Evolutionary conservation across 2,888 invertebrate species (phyloP), one percentile per base, ranked within the genome.

Genomic region (Disparrhopalites patrizii): DNA sequence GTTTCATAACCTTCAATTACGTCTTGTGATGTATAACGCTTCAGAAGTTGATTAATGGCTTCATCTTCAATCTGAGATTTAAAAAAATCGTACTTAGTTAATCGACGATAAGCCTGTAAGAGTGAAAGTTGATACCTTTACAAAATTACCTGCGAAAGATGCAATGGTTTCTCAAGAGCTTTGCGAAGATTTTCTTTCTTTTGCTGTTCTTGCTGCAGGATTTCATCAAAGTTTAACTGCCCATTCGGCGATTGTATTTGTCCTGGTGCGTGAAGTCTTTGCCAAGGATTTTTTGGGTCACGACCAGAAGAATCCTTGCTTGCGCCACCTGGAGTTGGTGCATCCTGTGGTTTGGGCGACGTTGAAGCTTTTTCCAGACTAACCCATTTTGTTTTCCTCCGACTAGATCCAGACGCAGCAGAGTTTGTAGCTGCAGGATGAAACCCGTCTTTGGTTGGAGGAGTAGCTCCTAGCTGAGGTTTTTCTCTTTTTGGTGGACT

Each of bases 41-140:
- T 81, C 64, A 85, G 82, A 66, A 93, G 79, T 73, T 92, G 90
- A 68, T 88, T 86, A 73, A 93, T 90, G 0, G 93, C 93, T 78
- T 86, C 86, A 78, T 93, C 93, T 81, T 93, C 93, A 73, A 91
- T 82, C 89, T 90, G 80, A 10, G 25, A 23, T 7, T 5, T 13
- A 8, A 23, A 20, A 52, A 52, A 20, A 28, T 28, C 52, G 7
- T 23, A 15, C n/a, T n/a, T n/a, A n/a, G n/a, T n/a, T n/a, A n/a
- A n/a, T n/a, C n/a, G n/a, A n/a, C n/a, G n/a, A n/a, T n/a, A n/a
- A n/a, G n/a, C n/a, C n/a, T n/a, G n/a, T n/a, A n/a, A n/a, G n/a
- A n/a, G n/a, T n/a, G n/a, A n/a, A 15, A 28, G 27, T 18, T 5
- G 40, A 40, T 5, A 18, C n/a, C 40, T 40, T 43, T 43, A 10